A percentile compares a stretch with the other conserved stretches of the same genome.
phyloP scores from a whole-genome alignment of 2,113 vertebrate genomes.

The Hippocampus comes region DNA sequence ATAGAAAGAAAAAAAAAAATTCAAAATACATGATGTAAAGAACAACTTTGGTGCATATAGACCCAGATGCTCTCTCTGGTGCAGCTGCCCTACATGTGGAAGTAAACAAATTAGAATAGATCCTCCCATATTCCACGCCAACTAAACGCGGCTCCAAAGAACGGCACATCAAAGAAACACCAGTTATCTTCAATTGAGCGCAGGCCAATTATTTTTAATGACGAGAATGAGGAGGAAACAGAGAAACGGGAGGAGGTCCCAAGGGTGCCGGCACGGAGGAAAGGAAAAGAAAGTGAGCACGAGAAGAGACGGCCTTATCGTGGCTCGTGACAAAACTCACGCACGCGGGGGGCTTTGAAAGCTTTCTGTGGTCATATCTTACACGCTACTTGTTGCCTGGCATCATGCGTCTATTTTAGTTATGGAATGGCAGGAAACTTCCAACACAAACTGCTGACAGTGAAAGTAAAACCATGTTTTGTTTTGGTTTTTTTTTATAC shows the following conservation, averaged over 20 bases:
- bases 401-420: background rate
- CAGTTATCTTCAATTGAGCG: constrained; percentile 56
- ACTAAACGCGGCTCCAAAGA: background rate
- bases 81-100: constrained; percentile 6
- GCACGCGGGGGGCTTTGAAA: background rate
- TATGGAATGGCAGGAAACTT: background rate
- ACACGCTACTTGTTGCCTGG: background rate
- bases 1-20: background rate
- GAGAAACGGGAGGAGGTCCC: constrained; percentile 45
- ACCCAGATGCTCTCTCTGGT: constrained; percentile 10
- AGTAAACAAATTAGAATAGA: constrained; percentile 33
- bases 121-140: constrained; percentile 20
- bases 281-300: background rate
- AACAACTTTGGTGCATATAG: background rate
- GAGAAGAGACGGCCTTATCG: background rate
- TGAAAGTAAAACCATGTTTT: background rate
- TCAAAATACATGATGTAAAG: background rate
- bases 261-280: constrained; percentile 10
- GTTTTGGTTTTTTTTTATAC: background rate
- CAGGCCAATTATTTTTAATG: constrained; percentile 71
- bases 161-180: constrained; percentile 55
- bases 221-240: constrained; percentile 48
- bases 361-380: constrained; percentile 3
- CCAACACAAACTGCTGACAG: constrained; percentile 2
- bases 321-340: background rate